These are phyloP conservation scores for Mustela lutreola DNA, from an alignment of 2,113 vertebrate genomes.

Conservation along the genomic window DNA sequence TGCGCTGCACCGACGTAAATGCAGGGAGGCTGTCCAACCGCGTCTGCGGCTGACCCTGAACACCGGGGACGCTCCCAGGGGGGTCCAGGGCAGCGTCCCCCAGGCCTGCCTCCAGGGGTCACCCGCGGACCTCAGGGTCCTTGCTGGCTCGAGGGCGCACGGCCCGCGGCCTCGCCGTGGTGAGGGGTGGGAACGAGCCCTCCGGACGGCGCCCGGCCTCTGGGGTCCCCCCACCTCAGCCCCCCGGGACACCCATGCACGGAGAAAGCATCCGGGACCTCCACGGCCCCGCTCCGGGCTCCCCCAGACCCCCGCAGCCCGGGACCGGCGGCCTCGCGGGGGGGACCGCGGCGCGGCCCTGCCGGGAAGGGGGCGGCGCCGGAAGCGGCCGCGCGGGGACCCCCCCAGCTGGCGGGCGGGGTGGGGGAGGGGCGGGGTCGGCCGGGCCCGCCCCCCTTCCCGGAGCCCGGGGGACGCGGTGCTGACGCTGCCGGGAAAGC, in stretches of 20 bases:
- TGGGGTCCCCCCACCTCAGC: not conserved
- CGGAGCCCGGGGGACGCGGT: not conserved
- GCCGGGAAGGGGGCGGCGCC: slow-evolving; percentile 64
- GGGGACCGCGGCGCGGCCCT: not conserved
- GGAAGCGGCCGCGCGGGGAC: not conserved
- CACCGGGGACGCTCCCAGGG: not conserved
- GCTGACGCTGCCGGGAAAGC: not conserved
- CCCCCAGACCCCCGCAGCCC: no score
- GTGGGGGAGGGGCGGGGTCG: no score
- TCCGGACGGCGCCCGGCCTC: not conserved
- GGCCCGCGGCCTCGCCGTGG: not conserved
- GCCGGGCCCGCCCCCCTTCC: not conserved
- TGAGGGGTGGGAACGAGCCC: not conserved
- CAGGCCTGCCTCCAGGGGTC: not conserved
- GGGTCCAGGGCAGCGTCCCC: not conserved
- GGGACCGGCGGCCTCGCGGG: no score
- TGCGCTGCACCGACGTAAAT: not conserved
- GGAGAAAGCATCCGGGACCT: not conserved
- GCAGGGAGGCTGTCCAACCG: not conserved
- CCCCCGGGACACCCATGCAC: no score
- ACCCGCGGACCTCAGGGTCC: not conserved
- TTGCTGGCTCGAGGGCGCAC: rapidly evolving
- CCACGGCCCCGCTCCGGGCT: not conserved
- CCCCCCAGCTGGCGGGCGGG: not conserved
- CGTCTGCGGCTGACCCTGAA: rapidly evolving